Evolutionary conservation across 2,888 invertebrate species (phyloP), one percentile per base, ranked within the genome.

Genomic region (Hyles lineata): DNA sequence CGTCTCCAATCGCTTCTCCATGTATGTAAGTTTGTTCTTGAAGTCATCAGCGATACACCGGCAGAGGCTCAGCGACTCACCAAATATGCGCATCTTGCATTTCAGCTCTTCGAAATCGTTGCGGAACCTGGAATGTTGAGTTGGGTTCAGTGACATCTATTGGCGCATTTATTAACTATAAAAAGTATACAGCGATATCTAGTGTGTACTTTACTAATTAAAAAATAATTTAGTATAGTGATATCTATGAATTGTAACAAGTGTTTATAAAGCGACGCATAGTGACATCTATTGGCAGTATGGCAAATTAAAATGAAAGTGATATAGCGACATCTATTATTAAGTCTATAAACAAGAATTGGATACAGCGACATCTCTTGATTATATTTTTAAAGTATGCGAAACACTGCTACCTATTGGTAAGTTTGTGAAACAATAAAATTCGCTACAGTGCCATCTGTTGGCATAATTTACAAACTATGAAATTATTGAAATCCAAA

Each of bases 31-130:
- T 55, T 85, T 86, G 7, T 70, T 79, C 8, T 81, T 84, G 43
- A 86, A 92, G 69, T 91, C 90, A 4, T 80, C 77, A 0, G 89
- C 88, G 2, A 92, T 89, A 67, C 92, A 91, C 0, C 79, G 83
- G 70, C 92, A 92, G 0, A 92, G 77, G 70, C 82, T 87, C 4
- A 92, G 70, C 0, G 92, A 89, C 63, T 92, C 92, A 0, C 90
- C 90, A 70, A 92, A 92, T n/a, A 92, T 86, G 0, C 77, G 77
- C 85, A 91, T 89, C 76, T 92, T 92, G 75, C 89, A 88, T 78
- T 89, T 89, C 4, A 92, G 74, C 0, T 90, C 87, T 4, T 91
- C 89, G 61, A 92, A 91, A 70, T 91, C 92, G 3, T 73, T 75
- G 2, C 91, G 88, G 55, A 90, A 91, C 74, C 92, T 92, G 62